Evolutionary conservation across 2,797 vertebrate species (phyloP), one percentile per base, ranked within the genome.

Genomic region (Fringilla coelebs): DNA sequence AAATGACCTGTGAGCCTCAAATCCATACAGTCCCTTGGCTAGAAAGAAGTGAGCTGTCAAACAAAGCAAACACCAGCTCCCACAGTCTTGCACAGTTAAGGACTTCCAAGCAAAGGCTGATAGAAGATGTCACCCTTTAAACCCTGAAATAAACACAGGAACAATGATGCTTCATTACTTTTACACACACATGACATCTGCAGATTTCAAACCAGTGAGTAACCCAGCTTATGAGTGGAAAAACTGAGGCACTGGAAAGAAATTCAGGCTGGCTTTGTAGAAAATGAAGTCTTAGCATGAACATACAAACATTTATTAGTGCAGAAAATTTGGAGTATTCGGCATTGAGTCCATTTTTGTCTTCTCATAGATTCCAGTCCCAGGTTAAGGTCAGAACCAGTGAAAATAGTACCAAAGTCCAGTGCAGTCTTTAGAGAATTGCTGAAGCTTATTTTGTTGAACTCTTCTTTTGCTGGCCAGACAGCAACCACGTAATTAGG

Each of bases 341-440:
- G 62, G 46, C 24, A 70, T 9, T 60, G 48, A 73, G 51, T 68
- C 25, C 91, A 48, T 61, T 95, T 95, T 78, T 67, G 45, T 46
- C 25, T 75, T 91, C 65, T 48, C 38, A 74, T 49, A 91, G 93
- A 73, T 84, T 96, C 92, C 85, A 94, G 61, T 74, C 41, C 31
- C 40, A 90, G 71, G 74, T 86, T 82, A 91, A 91, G 88, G 91
- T 91, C 94, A 94, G 71, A 76, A 70, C n/a, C 43, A 55, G 48
- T 85, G 83, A 94, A 93, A 97, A 95, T 88, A 88, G 78, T 49
- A 76, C n/a, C 52, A 31, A 93, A 93, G 68, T 76, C 91, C 83
- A 79, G 49, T 32, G 48, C 34, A 82, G 45, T 79, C 88, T 93
- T 82, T 20, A 96, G 60, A 95, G 77, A 89, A 96, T 67, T 93